Evolutionary conservation across 2,888 invertebrate species (phyloP), one percentile per base, ranked within the genome.

Genomic region (Polymixis flavicincta): DNA sequence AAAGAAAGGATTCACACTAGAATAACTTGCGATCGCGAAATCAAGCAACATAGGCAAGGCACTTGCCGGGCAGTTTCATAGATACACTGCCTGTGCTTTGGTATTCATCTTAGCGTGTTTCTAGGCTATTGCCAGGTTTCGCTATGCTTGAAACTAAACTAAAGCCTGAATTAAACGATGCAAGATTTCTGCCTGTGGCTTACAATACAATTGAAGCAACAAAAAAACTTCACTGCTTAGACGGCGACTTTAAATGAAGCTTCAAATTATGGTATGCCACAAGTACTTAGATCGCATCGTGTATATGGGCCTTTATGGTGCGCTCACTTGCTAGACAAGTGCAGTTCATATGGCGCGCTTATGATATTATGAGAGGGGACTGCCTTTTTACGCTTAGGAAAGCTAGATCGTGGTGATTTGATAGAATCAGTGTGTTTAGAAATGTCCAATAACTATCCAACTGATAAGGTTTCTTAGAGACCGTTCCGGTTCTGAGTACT

Each of bases 41-140:
- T 28, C 65, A 50, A 50, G 17, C 11, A 54, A 37, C 17, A 42
- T 14, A 48, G 22, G 28, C 32, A 32, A 37, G 8, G 14, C 17
- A 65, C 45, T 63, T 55, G 7, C 22, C 13, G 13, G 48, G 22
- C 13, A 45, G 37, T 2, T 25, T 45, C 37, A 28, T 28, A n/a
- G 6, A 57, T 32, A 48, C 28, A 50, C 50, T 59, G 37, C 63
- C 32, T 28, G 6, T 37, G 57, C 14, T 9, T 52, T 52, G 25
- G 48, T 57, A 50, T 55, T 57, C 28, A 78, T 71, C 19, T 79
- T 8, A 64, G 50, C 61, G 74, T 80, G 37, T 45, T 63, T 71
- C 11, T 54, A 79, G 55, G 74, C 55, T 61, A 63, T 74, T 66
- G 52, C 45, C 74, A 61, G 57, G 37, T 48, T 25, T 22, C 50